Base-by-base conservation (phyloP, 2,797 vertebrate species). In the Luscinia luscinia region DNA sequence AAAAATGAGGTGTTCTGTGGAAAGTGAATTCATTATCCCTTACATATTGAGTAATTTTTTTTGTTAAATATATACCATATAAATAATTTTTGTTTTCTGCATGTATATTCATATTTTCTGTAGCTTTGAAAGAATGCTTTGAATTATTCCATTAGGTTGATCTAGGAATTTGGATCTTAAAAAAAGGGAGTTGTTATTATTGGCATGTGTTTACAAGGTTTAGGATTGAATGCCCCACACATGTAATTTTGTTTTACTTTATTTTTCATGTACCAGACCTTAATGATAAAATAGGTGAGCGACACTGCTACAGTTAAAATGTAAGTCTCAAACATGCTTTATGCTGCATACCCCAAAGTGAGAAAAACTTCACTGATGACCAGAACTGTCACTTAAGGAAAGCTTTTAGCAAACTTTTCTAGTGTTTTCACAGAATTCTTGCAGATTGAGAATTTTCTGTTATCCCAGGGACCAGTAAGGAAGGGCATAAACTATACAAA, bases 271-370 rank as follows among this genome's bases (percentile, higher is more conserved):
- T 84, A 38, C 62, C 30, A 16, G 24, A 26, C 19, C 36, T 69
- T 95, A 92, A 84, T 95, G 74, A 88, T 76, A 94, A 80, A 87
- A 78, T 5, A 94, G 59, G 54, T 34, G 32, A 69, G 87, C 79
- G 43, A 26, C 40, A 32, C 36, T 34, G 19, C 55, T 79, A 1
- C 10, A 80, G 24, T 51, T 92, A 69, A 89, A 95, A 95, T 52
- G 14, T 38, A 80, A 73, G 20, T 87, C 66, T 90, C 69, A 92
- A 95, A 59, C 67, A 48, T 84, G 75, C 51, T 83, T 59, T 21
- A 54, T 64, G 38, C 12, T 69, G 66, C 34, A 45, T 79, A 59
- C 27, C 55, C 48, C n/a, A 19, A 78, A 80, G 69, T 77, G 76
- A 40, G 28, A 86, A 90, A n/a, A 20, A 63, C 49, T 51, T 90